Base-by-base conservation (phyloP, 2,113 vertebrate genomes). In the Cervus canadensis region DNA sequence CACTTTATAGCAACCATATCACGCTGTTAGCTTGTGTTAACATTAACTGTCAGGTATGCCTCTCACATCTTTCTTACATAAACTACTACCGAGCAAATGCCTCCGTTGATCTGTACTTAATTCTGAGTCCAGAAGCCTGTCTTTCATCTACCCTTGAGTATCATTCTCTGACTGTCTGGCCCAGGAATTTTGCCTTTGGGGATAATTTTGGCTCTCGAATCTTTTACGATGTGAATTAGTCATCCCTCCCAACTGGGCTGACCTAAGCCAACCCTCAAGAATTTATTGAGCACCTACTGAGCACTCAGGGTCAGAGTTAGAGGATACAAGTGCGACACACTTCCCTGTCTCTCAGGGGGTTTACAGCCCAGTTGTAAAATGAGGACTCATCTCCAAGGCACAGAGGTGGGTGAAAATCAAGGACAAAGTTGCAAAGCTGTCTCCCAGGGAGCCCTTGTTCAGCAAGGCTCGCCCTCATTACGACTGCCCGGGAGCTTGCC, bases 91-190 rank as follows among this genome's bases (percentile, higher is more conserved):
- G 89, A 62, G 94, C 30, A 76, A 78, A 84, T 43, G 48, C 78
- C 92, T 33, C 71, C 19, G 6, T 62, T 84, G 85, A 76, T 76
- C 89, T 84, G 36, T 67, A 67, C 36, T 87, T 91, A 96, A 74
- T 91, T 95, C 67, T 17, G 56, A 89, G 84, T 56, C 30, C 43
- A 93, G 30, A 93, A 78, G 8, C 84, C 52, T 87, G 90, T 93
- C 93, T 96, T 97, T 95, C 59, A 71, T 94, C 87, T 95, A 1
- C 81, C 84, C 95, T 97, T 87, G 74, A 92, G 43, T 85, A 25
- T 76, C 76, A 48, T 92, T 60, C 91, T 90, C 52, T 36, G 36
- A 36, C 36, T 2, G 16, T 81, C 28, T 71, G 30, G 67, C 26
- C 79, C 48, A 36, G 71, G 50, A 21, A 79, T 95, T 92, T 94